These are phyloP conservation scores for Plecturocebus donacophilus DNA, from an alignment of 2,113 vertebrate genomes.

Conservation along the genomic window DNA sequence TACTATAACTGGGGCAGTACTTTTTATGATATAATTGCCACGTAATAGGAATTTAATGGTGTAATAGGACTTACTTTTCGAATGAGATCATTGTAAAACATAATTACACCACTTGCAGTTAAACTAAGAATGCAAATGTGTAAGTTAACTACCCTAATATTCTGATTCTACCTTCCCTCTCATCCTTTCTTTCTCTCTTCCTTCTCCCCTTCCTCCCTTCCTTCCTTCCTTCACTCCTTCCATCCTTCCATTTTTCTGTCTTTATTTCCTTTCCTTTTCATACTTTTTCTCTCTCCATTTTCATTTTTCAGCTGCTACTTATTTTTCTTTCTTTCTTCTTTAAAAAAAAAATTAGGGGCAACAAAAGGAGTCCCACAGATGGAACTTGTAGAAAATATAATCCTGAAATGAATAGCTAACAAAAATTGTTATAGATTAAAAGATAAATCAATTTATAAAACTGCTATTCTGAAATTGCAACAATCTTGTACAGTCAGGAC, in stretches of 20 bases:
- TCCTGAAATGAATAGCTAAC: slow-evolving; percentile 64
- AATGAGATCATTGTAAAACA: slow-evolving; percentile 54
- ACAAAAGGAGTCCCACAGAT: slow-evolving; percentile 66
- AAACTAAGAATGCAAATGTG: slow-evolving; percentile 55
- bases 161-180: not conserved
- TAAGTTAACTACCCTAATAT: slow-evolving; percentile 16
- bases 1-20: slow-evolving; percentile 50
- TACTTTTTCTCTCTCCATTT: not conserved
- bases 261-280: not conserved
- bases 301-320: not conserved
- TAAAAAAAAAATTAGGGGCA: slow-evolving; percentile 65
- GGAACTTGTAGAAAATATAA: slow-evolving; percentile 51
- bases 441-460: slow-evolving; percentile 69
- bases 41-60: slow-evolving; percentile 14
- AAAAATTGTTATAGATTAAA: slow-evolving; percentile 39
- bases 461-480: slow-evolving; percentile 64
- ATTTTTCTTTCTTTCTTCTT: slow-evolving; percentile 2
- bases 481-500: slow-evolving; percentile 74
- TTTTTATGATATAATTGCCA: slow-evolving; percentile 43
- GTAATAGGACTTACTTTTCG: slow-evolving; percentile 50
- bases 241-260: not conserved
- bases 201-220: not conserved
- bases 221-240: not conserved
- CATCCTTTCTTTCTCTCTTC: not conserved
- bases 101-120: slow-evolving; percentile 67